phyloP scores from a whole-genome alignment of 2,113 vertebrate genomes.

The Megaleporinus macrocephalus region DNA sequence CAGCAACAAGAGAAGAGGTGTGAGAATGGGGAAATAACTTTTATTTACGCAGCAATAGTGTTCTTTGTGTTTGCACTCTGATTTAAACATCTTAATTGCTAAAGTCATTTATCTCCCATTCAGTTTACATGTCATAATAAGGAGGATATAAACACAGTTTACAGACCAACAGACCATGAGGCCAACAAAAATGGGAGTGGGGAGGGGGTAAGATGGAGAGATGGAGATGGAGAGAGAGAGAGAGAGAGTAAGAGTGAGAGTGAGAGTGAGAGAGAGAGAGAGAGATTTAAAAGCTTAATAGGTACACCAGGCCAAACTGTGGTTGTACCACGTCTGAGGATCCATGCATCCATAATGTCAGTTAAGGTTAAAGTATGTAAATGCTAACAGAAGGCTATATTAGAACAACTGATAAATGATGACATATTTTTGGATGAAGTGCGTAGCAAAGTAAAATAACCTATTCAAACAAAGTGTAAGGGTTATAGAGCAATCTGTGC shows the following conservation, averaged over 20 bases:
- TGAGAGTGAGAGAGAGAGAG: not conserved
- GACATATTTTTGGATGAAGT: too few relatives aligned
- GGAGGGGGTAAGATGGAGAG: not conserved
- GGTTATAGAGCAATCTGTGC: too few relatives aligned
- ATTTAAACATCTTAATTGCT: constrained; percentile 75
- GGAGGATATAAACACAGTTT: constrained; percentile 65
- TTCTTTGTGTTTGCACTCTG: constrained; percentile 69
- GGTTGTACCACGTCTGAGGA: too few relatives aligned
- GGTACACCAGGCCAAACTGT: too few relatives aligned
- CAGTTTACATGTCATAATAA: constrained; percentile 69
- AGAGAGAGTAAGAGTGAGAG: too few relatives aligned
- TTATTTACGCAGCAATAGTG: constrained; percentile 66
- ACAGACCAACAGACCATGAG: constrained; percentile 58
- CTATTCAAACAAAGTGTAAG: too few relatives aligned
- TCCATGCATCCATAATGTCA: too few relatives aligned
- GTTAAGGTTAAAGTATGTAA: too few relatives aligned
- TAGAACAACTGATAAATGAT: too few relatives aligned
- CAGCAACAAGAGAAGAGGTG: not conserved
- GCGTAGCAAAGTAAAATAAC: too few relatives aligned
- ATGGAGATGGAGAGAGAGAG: not conserved
- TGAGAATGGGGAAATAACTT: constrained; percentile 30
- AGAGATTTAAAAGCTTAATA: not conserved
- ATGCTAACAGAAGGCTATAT: too few relatives aligned
- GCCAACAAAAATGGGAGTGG: constrained; percentile 12
- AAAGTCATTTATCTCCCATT: constrained; percentile 67